Evolutionary conservation across 2,888 invertebrate species (phyloP).

Genomic region (Scaptomyza reducta): DNA sequence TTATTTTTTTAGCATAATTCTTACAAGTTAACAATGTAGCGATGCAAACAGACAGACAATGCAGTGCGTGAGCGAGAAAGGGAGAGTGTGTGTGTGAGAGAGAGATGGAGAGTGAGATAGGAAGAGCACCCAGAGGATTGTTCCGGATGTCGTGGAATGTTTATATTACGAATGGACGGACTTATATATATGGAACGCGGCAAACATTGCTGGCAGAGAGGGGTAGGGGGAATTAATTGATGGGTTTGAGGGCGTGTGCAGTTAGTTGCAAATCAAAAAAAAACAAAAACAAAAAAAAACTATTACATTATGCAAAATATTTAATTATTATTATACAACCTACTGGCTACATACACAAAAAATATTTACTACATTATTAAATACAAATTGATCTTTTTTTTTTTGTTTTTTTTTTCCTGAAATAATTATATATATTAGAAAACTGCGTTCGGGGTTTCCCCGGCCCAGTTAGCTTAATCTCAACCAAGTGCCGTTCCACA

Average conservation of each 20-base stretch:
- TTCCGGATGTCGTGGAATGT: background rate
- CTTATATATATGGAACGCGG: background rate
- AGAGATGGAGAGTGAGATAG: background rate
- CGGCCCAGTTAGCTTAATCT: conserved; percentile 23
- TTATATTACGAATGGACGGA: background rate
- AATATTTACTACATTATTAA: conserved; percentile 21
- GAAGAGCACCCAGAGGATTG: background rate
- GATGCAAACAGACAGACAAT: conserved; percentile 2
- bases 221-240: background rate
- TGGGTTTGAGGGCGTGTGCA: conserved; percentile 6
- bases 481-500: conserved; percentile 41
- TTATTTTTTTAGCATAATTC: conserved; percentile 69
- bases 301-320: conserved; percentile 19
- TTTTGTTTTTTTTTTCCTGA: conserved; percentile 4
- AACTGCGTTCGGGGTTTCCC: conserved; percentile 6
- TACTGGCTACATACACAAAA: conserved; percentile 23
- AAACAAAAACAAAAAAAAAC: background rate
- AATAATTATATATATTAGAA: conserved; percentile 5
- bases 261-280: conserved; percentile 25
- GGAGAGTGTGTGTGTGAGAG: background rate
- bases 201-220: too few species aligned
- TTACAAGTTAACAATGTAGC: conserved; percentile 41
- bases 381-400: conserved; percentile 11
- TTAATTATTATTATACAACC: conserved; percentile 15
- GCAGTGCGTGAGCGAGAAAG: too few species aligned